A percentile compares a stretch with the other conserved stretches of the same genome.
These are phyloP conservation scores for Parambassis ranga DNA, from an alignment of 2,797 vertebrate genomes.

Conservation along the genomic window DNA sequence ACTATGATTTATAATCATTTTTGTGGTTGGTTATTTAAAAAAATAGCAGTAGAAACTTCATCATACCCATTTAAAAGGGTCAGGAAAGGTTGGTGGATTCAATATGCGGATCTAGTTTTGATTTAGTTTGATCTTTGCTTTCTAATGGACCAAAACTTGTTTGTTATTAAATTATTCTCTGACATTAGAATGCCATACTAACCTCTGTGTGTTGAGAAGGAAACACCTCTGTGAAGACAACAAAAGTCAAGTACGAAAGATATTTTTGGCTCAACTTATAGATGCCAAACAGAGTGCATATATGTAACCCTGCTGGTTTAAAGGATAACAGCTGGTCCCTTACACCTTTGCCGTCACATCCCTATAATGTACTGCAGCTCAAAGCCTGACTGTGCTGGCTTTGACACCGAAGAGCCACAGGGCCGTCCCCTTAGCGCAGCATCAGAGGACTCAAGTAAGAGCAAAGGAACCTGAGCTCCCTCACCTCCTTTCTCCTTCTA, in stretches of 20 bases:
- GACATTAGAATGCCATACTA: not conserved
- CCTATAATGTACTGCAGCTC: constrained; percentile 8
- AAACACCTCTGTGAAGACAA: not conserved
- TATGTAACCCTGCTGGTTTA: constrained; percentile 72
- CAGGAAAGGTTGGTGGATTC: too few species aligned
- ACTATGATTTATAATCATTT: too few species aligned
- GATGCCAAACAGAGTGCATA: constrained; percentile 47
- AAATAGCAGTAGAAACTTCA: too few species aligned
- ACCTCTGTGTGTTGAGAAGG: not conserved
- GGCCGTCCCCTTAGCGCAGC: constrained; percentile 12
- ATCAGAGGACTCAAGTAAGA: constrained; percentile 25
- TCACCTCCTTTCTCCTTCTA: constrained; percentile 29
- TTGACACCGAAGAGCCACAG: constrained; percentile 4
- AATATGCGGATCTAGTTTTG: too few species aligned
- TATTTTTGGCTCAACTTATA: not conserved
- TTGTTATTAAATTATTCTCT: not conserved
- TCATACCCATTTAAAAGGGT: too few species aligned
- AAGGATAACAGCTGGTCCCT: constrained; percentile 82
- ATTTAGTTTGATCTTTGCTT: not conserved
- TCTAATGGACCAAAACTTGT: not conserved
- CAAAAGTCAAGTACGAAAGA: not conserved
- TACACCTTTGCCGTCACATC: constrained; percentile 25
- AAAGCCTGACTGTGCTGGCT: constrained; percentile 3
- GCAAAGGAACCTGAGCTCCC: constrained; percentile 22
- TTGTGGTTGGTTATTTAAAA: too few species aligned